Evolutionary conservation across 2,888 invertebrate genomes (phyloP).

Genomic region (Serrognathus titanus): DNA sequence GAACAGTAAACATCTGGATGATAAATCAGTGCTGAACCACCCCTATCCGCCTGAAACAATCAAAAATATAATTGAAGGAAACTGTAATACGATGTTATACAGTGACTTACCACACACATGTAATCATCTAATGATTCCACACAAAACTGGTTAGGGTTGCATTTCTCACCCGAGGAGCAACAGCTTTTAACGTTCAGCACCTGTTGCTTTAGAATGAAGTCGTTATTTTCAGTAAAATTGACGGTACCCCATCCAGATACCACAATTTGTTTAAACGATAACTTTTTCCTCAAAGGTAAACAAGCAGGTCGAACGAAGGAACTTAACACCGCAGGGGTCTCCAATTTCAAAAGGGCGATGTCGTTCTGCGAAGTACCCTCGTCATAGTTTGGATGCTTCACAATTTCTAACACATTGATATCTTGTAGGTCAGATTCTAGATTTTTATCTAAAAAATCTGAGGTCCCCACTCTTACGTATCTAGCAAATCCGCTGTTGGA

Average conservation of each 20-base stretch:
- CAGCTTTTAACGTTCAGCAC: no score
- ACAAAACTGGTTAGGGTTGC: no score
- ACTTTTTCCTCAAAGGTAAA: slow-evolving; percentile 25
- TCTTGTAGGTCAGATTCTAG: slow-evolving; percentile 43
- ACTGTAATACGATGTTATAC: no score
- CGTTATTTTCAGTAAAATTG: no score
- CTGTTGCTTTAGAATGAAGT: no score
- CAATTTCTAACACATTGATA: slow-evolving; percentile 28
- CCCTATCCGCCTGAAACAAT: slow-evolving; percentile 7
- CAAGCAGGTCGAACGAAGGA: slow-evolving; percentile 47
- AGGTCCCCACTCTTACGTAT: slow-evolving; percentile 21
- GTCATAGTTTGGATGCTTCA: slow-evolving; percentile 43
- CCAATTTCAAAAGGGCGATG: slow-evolving; percentile 47
- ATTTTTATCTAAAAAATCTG: slow-evolving; percentile 14
- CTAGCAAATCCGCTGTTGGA: slow-evolving; percentile 15
- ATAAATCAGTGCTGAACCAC: not conserved
- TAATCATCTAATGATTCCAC: no score
- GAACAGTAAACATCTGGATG: not conserved
- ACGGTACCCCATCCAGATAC: slow-evolving; percentile 46
- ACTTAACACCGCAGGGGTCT: slow-evolving; percentile 35
- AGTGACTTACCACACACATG: no score
- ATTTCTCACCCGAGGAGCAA: no score
- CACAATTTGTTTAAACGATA: slow-evolving; percentile 31
- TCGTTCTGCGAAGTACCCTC: slow-evolving; percentile 46
- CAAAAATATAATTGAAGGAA: not conserved